Conservation (phyloP, 2,113 vertebrate species). For the Onychostoma macrolepis region DNA sequence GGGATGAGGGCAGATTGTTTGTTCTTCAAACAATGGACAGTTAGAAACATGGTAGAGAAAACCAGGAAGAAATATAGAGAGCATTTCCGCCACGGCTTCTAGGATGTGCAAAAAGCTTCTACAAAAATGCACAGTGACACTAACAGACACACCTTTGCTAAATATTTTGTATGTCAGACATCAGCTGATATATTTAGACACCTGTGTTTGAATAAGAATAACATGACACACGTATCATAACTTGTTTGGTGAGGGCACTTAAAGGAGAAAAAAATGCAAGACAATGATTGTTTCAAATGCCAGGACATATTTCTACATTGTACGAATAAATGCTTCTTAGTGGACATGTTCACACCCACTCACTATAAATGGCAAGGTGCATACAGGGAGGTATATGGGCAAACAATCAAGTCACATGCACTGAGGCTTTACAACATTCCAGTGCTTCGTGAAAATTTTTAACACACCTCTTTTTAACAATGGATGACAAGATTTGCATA, state of each 20-base stretch:
- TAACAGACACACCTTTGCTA: conserved; percentile 28
- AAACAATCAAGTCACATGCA: neutral
- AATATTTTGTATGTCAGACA: neutral
- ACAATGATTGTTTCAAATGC: neutral
- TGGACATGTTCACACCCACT: conserved; percentile 30
- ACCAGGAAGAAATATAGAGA: conserved; percentile 3
- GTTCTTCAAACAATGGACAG: conserved; percentile 50
- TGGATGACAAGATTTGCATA: neutral
- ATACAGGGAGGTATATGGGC: neutral
- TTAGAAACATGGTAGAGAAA: conserved; percentile 39
- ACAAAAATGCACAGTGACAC: neutral
- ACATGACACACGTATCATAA: neutral
- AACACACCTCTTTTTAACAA: neutral
- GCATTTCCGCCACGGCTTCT: conserved; percentile 12
- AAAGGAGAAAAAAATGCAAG: neutral
- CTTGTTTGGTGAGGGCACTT: neutral
- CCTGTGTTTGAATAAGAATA: conserved; percentile 8
- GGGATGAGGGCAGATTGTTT: conserved; percentile 39
- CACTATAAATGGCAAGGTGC: neutral
- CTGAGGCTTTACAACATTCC: neutral
- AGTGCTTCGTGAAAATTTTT: neutral
- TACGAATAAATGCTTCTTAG: neutral
- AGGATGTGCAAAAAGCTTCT: conserved; percentile 16
- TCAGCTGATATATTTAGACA: conserved; percentile 21
- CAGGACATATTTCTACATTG: neutral